Base-by-base conservation (phyloP, 2,888 invertebrate species). In the Nomada ferruginata region DNA sequence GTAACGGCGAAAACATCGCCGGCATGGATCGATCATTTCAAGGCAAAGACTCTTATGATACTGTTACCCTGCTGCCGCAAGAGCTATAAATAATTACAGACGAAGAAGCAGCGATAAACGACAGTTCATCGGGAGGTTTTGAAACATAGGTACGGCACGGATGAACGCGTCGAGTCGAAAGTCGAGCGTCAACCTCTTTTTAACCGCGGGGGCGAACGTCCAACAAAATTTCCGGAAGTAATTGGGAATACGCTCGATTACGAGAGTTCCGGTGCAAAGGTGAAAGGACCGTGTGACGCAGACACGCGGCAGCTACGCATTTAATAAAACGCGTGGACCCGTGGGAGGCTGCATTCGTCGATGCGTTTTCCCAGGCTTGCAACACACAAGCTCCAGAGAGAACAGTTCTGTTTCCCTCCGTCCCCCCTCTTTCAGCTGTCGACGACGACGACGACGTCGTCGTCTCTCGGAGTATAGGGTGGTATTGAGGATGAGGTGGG, bases 401-500 rank as follows among this genome's bases (percentile, higher is more conserved):
- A 79, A 87, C 76, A 77, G 84, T 78, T 87, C 85, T 80, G 85
- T 73, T 78, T 76, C 82, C 72, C 63, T 73, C 71, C 70, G 61
- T 76, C 65, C 64, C 64, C 64, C 9, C 59, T 68, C 70, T 65
- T 63, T 55, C 76, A 59, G 85, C 76, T 74, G 79, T 78, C 73
- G 82, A 84, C 72, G 64, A 64, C 65, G 66, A 57, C 47, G 73
- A 69, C 65, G 79, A 80, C 60, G 70, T 36, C 60, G 70, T 70
- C 70, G 70, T 60, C 70, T 70, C 86, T 84, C 83, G 83, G 78
- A 82, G 76, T 77, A 80, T 82, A 87, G 84, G 83, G 85, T 86
- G 85, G 86, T 90, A 90, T 91, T 83, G 90, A 89, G 90, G 90
- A 91, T 91, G 91, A 90, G 90, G 89, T 89, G 85, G 90, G 89